Evolutionary conservation across 1,140 invertebrate species (phyloP), one percentile per base, ranked within the genome.

Genomic region (Achroia grisella): DNA sequence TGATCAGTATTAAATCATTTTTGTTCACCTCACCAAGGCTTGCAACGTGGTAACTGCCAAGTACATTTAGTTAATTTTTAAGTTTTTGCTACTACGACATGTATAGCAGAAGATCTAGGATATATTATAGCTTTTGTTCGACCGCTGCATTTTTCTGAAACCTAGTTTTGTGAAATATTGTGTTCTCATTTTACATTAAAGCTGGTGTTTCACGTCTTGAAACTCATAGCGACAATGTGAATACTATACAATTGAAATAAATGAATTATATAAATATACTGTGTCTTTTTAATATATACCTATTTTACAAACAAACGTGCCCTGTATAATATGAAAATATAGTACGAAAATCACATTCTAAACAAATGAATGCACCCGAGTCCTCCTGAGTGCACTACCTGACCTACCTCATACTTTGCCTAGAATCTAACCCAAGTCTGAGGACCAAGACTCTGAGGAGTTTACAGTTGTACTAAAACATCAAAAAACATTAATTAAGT

Each of bases 161-260:
- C 51, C 63, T 84, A 80, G 73, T 65, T 74, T 81, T 77, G 71
- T 77, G 67, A 75, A 79, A 64, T 56, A 60, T 74, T 81, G 76
- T 81, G 80, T 84, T 84, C 78, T 82, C 77, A 79, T 84, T 80
- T 82, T 84, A 64, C 81, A 81, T 78, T 81, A 69, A 69, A 60
- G 80, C 76, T 80, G 61, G 64, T 73, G 77, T 84, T 84, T 77
- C 75, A 68, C 50, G 39, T 68, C 58, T 70, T 74, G 79, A 75
- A 75, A 83, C 73, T 60, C 68, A 68, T 73, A 74, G 76, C 72
- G 60, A 79, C 66, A 74, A 82, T 84, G 80, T 84, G 80, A 82
- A 84, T 82, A 84, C 77, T 81, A 82, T 82, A 82, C 75, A 79
- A 82, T 81, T 84, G 77, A 81, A 84, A 84, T 84, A 84, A 84